Base-by-base conservation (phyloP, 2,888 invertebrate species). In the Cheilosia pagana region DNA sequence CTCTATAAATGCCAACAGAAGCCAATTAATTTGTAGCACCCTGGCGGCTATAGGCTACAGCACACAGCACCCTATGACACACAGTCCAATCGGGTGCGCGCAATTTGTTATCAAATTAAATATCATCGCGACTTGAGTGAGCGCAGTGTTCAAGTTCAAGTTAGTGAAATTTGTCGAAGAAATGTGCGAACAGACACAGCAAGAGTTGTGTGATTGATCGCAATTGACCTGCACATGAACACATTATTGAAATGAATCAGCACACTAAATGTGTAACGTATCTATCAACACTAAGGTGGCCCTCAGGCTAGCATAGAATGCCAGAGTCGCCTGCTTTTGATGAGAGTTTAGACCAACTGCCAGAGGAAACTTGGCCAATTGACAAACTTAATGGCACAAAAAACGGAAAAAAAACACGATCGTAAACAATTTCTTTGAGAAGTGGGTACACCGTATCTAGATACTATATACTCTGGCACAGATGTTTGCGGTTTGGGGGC, bases 201-300 rank as follows among this genome's bases (percentile, higher is more conserved):
- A 1, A 52, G 25, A 14, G 31, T 25, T n/a, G 39, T 31, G 48
- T 50, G 82, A 83, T 83, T 83, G 79, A 83, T 83, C 53, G 52
- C 67, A 79, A 52, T 52, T 83, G 79, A 83, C 83, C 83, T 57
- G 79, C 39, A 82, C 60, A 67, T 60, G 79, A 72, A 72, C 68
- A 8, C 3, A 45, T 35, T 19, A 16, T 45, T 16, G 16, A 60
- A 68, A 75, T 81, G 81, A 75, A 60, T 83, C 83, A 76, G 63
- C 23, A 53, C 50, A 41, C 62, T 62, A 62, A 81, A 75, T 48
- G 39, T 65, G 23, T 71, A 28, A 6, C 21, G 48, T 70, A 70
- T 60, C 72, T 72, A 72, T 75, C 75, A 65, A 35, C 55, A 50
- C 70, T 43, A 39, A 14, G 43, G 21, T 59, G 23, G 70, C 45